Percentiles rank a stretch among this genome's conserved stretches.
Conservation (phyloP, 2,888 invertebrate species). For the Rotaria socialis region DNA sequence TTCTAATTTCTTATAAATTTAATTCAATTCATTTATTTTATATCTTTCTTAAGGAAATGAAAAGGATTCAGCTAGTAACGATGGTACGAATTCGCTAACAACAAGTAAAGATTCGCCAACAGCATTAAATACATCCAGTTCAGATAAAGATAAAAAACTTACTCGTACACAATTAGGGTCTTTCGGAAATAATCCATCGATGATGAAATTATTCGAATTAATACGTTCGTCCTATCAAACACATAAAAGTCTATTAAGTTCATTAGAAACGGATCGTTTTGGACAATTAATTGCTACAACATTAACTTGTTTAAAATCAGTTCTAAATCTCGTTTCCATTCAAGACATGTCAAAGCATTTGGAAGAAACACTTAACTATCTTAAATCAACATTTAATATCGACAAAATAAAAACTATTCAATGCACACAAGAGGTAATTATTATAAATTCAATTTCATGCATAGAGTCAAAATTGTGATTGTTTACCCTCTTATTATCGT, state of each 20-base stretch:
- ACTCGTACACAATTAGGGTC: constrained; percentile 13
- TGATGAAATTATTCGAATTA: constrained; percentile 21
- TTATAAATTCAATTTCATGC: too few species aligned
- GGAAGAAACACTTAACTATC: background rate
- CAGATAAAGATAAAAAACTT: constrained; percentile 1
- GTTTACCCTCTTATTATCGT: too few species aligned
- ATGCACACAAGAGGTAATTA: constrained; percentile 30
- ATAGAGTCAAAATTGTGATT: too few species aligned
- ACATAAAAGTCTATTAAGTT: background rate
- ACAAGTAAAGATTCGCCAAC: background rate
- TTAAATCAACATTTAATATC: constrained; percentile 31
- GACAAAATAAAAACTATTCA: constrained; percentile 8
- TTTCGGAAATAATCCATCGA: constrained; percentile 29
- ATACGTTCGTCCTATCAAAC: background rate
- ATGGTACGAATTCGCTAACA: background rate
- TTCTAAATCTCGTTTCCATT: background rate
- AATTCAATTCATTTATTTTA: too few species aligned
- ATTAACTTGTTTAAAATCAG: constrained; percentile 15
- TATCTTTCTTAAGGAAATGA: background rate
- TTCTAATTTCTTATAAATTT: too few species aligned
- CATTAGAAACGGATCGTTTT: constrained; percentile 2
- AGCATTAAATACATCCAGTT: background rate
- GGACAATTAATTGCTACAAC: background rate
- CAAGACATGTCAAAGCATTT: constrained; percentile 17
- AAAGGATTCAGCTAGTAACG: background rate